Conservation (phyloP, 92 coral and sea anemone species). For the Actinernus sp. region DNA sequence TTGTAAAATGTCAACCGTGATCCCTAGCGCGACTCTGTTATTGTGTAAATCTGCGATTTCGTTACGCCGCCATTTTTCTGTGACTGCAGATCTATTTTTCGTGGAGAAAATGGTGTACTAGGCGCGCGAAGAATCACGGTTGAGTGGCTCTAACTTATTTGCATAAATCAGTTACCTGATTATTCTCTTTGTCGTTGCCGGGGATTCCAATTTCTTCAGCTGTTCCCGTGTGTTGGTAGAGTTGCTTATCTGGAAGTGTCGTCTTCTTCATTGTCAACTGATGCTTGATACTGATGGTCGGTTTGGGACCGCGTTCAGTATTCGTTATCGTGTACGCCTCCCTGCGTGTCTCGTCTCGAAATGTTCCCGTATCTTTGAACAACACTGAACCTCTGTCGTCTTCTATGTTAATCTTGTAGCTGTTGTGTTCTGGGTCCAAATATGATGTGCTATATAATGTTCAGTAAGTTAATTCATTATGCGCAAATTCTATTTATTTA, state of each 20-base stretch:
- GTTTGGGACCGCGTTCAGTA: slow-evolving; percentile 43
- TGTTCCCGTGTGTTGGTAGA: not conserved
- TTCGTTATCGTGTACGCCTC: slow-evolving; percentile 60
- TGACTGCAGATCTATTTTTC: too few relatives aligned
- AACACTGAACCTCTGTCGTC: slow-evolving; percentile 46
- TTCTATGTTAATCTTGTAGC: slow-evolving; percentile 31
- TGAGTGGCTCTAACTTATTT: not conserved
- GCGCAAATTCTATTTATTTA: too few relatives aligned
- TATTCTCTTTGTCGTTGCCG: not conserved
- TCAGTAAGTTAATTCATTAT: too few relatives aligned
- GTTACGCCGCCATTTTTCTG: too few relatives aligned
- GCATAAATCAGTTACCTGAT: not conserved
- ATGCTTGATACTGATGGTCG: slow-evolving; percentile 51
- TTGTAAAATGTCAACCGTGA: too few relatives aligned
- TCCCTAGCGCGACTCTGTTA: too few relatives aligned
- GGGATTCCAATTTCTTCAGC: too few relatives aligned
- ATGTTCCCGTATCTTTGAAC: slow-evolving; percentile 56
- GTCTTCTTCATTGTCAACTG: slow-evolving; percentile 48
- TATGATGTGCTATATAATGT: too few relatives aligned
- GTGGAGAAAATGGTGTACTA: too few relatives aligned
- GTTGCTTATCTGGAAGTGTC: slow-evolving; percentile 23
- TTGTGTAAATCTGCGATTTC: too few relatives aligned
- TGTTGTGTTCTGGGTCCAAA: slow-evolving; percentile 15
- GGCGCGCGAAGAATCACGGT: too few relatives aligned
- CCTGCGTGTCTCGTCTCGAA: slow-evolving; percentile 36